phyloP scores from a whole-genome alignment of 2,797 vertebrate genomes.

The Poecilia wingei region DNA sequence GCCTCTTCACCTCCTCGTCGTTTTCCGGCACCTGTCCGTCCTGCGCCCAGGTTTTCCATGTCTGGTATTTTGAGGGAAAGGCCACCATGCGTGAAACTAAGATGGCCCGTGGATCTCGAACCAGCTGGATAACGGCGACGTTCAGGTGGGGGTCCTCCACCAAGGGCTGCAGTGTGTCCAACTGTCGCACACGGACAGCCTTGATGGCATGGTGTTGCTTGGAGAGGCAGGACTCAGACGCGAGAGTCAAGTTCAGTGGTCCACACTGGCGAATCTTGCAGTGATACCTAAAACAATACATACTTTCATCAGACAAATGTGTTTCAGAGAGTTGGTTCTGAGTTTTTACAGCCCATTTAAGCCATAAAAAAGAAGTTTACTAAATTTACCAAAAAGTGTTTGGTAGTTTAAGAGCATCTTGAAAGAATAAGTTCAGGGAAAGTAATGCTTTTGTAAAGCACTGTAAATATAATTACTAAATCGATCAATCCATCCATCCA shows the following conservation, averaged over 20 bases:
- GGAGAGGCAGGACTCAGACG: slow-evolving; percentile 85
- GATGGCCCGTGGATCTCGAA: slow-evolving; percentile 93
- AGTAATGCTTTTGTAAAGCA: neutral
- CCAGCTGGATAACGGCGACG: slow-evolving; percentile 92
- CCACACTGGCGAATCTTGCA: slow-evolving; percentile 91
- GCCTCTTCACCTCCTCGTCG: slow-evolving; percentile 88
- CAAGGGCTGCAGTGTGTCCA: slow-evolving; percentile 89
- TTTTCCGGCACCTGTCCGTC: slow-evolving; percentile 85
- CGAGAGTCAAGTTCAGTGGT: slow-evolving; percentile 92
- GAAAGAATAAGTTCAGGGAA: neutral
- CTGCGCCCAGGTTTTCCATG: slow-evolving; percentile 90
- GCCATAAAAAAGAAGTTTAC: neutral
- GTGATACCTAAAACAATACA: slow-evolving; percentile 72
- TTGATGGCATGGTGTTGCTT: slow-evolving; percentile 92
- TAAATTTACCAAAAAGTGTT: neutral
- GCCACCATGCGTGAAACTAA: slow-evolving; percentile 96
- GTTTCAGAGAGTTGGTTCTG: neutral
- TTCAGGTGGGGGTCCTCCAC: slow-evolving; percentile 90
- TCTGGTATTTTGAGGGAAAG: slow-evolving; percentile 89
- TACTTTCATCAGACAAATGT: slow-evolving; percentile 3
- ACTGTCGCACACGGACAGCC: slow-evolving; percentile 90
- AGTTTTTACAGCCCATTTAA: neutral
- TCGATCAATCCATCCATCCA: neutral
- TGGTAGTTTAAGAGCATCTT: neutral
- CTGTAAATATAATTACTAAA: neutral